Evolutionary conservation across 2,888 invertebrate genomes (phyloP), one percentile per base, ranked within the genome.

Genomic region (Bhutanitis thaidina): DNA sequence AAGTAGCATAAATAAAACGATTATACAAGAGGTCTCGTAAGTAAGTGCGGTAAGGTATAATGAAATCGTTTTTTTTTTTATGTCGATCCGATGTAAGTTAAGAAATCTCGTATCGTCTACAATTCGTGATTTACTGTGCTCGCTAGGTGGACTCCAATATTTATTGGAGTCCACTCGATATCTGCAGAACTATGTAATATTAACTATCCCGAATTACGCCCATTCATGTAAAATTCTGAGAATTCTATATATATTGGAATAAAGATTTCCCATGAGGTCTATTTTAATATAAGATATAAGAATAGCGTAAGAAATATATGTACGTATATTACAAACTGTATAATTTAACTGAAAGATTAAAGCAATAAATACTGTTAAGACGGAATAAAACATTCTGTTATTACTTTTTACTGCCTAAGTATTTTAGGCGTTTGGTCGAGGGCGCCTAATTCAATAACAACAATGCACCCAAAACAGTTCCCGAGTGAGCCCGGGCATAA

Each of bases 391-490:
- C n/a, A n/a, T n/a, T n/a, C n/a, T n/a, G n/a, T 20, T 3, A 20
- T 27, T 27, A 27, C 16, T 12, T 25, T 29, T 37, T 15, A 44
- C 44, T 35, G 15, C 10, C 10, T 20, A 37, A 41, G 13, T 44
- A 43, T 47, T 56, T 54, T 52, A 54, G 59, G 52, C 48, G 57
- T 59, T 55, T 30, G 59, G 59, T 61, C 58, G 57, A 60, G 68
- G 75, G 71, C 67, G 71, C 67, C 71, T 79, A 80, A 85, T 88
- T 85, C 75, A 85, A 86, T 87, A 85, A 86, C 70, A 59, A 57
- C 65, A 65, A 71, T 69, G 72, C 71, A 71, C 67, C 67, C 60
- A 63, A 69, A 67, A 61, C 68, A 65, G 61, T 65, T 68, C 70
- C 67, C 71, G 71, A 67, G 70, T 60, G 73, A 71, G 71, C 66